Evolutionary conservation across 2,797 vertebrate genomes (phyloP), one percentile per base, ranked within the genome.

Genomic region (Trematomus bernacchii): DNA sequence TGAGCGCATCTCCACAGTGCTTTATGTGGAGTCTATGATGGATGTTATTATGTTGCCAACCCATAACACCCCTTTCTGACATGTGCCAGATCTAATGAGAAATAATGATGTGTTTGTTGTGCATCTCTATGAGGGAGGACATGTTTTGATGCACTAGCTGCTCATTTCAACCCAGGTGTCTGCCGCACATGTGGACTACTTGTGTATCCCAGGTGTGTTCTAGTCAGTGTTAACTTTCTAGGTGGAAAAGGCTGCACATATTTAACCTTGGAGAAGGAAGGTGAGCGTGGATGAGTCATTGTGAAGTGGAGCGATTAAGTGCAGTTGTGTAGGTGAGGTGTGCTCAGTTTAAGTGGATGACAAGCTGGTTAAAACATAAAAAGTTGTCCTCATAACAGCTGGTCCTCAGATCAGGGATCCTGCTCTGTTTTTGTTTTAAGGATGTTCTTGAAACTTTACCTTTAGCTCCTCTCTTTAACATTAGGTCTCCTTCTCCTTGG

Each of bases 91-190:
- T 66, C 44, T 88, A 87, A 91, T 91, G 64, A 85, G 57, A 76
- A 79, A 77, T 74, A 70, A 72, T 48, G 30, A 18, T 3, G 63
- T 84, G 81, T 89, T 87, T 87, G 59, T 73, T 52, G 6, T 73
- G 58, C 54, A 15, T 69, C 9, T 67, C 52, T 43, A 16, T 57
- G 63, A 85, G 77, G 84, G 53, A 69, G 67, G 85, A 85, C 71
- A 37, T 87, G 67, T 85, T 91, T 77, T 81, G 80, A 76, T 58
- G 64, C 54, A 43, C 66, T 37, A 43, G 62, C 66, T 71, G 69
- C 74, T 79, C 44, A 46, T 79, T 82, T 75, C 9, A 71, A 40
- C 30, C 63, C 86, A 89, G 87, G 82, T 91, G 82, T 83, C 66
- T 63, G 66, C 48, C 30, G 30, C 60, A 43, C 23, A 57, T 60